Evolutionary conservation across 2,797 vertebrate species (phyloP).

Genomic region (Falco columbarius): DNA sequence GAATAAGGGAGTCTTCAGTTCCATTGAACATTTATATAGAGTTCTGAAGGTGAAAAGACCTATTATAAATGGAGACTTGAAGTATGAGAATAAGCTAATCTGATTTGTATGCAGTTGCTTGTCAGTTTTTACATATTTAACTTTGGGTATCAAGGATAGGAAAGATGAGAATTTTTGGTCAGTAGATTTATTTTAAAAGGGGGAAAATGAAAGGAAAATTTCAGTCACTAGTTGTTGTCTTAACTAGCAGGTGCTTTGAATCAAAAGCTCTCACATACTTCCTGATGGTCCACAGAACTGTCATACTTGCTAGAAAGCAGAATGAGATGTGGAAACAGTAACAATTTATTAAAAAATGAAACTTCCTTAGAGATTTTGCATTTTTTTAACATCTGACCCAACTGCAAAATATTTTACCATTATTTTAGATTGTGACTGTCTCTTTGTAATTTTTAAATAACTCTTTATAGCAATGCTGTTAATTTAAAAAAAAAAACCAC

Average conservation of each 20-base stretch:
- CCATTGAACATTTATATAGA: background rate
- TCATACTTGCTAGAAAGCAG: background rate
- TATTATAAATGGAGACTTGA: background rate
- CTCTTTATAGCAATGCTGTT: background rate
- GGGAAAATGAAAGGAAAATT: background rate
- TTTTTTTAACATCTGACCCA: background rate
- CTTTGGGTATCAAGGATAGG: background rate
- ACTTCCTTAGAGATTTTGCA: background rate
- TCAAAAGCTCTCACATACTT: background rate
- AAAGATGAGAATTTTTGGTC: background rate
- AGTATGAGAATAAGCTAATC: background rate
- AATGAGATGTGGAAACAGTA: background rate
- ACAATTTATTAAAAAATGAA: background rate
- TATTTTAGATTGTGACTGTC: background rate
- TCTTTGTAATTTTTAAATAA: background rate
- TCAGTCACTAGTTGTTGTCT: background rate
- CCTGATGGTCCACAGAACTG: background rate
- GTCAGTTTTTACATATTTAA: background rate
- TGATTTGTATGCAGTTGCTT: background rate
- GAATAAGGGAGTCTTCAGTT: background rate
- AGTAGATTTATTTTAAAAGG: background rate
- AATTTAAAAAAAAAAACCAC: background rate
- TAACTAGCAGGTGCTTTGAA: background rate
- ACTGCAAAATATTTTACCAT: background rate
- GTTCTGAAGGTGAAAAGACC: background rate